Evolutionary conservation across 2,888 invertebrate species (phyloP).

Genomic region (Orchestes rusci): DNA sequence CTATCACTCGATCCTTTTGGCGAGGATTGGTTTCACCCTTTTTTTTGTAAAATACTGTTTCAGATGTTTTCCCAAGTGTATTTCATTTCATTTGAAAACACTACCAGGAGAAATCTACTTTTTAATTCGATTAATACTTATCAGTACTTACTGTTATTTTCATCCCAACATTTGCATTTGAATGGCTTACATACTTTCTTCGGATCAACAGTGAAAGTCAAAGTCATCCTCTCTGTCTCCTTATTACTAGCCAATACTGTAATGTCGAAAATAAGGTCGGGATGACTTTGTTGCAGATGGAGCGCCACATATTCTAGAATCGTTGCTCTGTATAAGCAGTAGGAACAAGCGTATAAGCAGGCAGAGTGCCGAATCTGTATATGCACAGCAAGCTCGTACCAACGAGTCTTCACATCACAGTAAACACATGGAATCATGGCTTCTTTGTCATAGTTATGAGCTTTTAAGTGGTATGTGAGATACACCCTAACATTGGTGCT

Average conservation of each 20-base stretch:
- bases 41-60: no score
- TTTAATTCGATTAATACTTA: no score
- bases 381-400: conserved; percentile 45
- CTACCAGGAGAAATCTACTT: no score
- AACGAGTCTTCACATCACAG: conserved; percentile 44
- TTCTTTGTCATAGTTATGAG: conserved; percentile 34
- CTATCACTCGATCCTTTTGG: no score
- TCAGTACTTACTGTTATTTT: no score
- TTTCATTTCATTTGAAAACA: no score
- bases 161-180: no score
- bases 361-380: conserved; percentile 54
- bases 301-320: conserved; percentile 53
- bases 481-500: conserved; percentile 39
- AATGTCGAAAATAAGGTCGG: conserved; percentile 25
- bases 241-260: conserved; percentile 30
- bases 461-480: conserved; percentile 43
- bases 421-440: conserved; percentile 47
- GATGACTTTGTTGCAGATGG: conserved; percentile 46
- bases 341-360: conserved; percentile 56
- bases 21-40: no score
- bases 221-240: conserved; percentile 19
- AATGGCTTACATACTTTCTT: conserved; percentile 31
- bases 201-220: conserved; percentile 11
- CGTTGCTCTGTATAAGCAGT: conserved; percentile 62
- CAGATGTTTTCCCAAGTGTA: no score